Base-by-base conservation (phyloP, 2,797 vertebrate genomes). In the Taenioides sp. region DNA sequence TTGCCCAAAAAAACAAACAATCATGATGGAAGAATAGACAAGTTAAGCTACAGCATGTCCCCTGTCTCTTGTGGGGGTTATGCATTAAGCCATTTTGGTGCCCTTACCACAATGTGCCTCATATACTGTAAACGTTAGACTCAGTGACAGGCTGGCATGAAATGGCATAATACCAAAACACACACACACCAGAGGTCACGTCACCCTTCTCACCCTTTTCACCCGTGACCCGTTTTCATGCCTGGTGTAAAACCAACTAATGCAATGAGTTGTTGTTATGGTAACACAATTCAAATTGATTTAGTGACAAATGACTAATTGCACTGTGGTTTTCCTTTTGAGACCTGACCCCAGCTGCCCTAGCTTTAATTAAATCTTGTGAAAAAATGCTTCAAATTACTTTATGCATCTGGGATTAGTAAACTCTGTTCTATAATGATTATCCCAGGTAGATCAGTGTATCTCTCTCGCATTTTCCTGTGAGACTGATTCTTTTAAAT, bases 341-440 rank as follows among this genome's bases (percentile, higher is more conserved):
- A 5, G 28, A 47, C 40, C 47, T 61, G 52, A 72, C 59, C 62
- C 40, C 34, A 63, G 57, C 14, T 79, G 23, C 47, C 60, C 27
- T 27, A 27, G 11, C 31, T 58, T 7, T 57, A 55, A 68, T 67
- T 74, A 70, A 71, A 25, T 61, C 43, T 68, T 12, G 68, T 27
- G 11, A 27, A 7, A 69, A 66, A 73, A 76, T 47, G 28, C 9
- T 61, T 77, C 12, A 69, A 6, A 69, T 73, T 2, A 70, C 11
- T 40, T 68, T 20, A 79, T 60, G 65, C 76, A 73, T 85, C 82
- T 77, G 73, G 25, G 59, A 40, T 71, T 34, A 64, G 57, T 23
- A 59, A 59, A 59, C 4, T 59, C 25, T 57, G 9, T 22, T 55
- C 52, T 28, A n/a, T 28, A 59, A 17, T 28, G 57, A 59, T 59